Conservation (phyloP, 1,140 invertebrate genomes). For the Caerostris darwini region DNA sequence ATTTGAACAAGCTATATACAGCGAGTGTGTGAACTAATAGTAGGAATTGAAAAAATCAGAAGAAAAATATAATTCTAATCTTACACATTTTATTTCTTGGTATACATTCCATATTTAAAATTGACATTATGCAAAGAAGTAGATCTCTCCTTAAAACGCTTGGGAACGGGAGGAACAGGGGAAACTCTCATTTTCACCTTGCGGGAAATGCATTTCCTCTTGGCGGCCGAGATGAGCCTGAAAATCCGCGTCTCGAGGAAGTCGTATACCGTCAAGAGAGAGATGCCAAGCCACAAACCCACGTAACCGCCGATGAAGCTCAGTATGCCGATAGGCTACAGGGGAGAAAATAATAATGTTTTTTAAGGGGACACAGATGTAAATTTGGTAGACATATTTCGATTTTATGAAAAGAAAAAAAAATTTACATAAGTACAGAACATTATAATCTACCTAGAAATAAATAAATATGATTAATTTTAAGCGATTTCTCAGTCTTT, state of each 20-base stretch:
- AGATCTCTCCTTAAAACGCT: too few species aligned
- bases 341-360: background rate
- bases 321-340: conserved; percentile 53
- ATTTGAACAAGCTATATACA: too few species aligned
- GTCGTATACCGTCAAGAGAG: conserved; percentile 65
- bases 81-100: too few species aligned
- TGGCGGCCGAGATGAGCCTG: background rate
- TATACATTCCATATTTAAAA: too few species aligned
- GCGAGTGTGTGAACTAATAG: too few species aligned
- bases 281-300: conserved; percentile 69
- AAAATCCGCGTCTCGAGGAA: conserved; percentile 71
- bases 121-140: too few species aligned
- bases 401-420: background rate
- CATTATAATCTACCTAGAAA: background rate
- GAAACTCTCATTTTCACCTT: background rate
- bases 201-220: background rate
- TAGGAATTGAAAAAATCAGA: too few species aligned
- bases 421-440: background rate
- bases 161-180: background rate
- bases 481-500: too few species aligned
- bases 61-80: too few species aligned
- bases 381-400: background rate
- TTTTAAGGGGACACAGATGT: background rate
- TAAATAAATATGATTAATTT: background rate
- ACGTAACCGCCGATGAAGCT: conserved; percentile 75